phyloP scores from a whole-genome alignment of 2,113 vertebrate genomes.

The Podocnemis expansa region DNA sequence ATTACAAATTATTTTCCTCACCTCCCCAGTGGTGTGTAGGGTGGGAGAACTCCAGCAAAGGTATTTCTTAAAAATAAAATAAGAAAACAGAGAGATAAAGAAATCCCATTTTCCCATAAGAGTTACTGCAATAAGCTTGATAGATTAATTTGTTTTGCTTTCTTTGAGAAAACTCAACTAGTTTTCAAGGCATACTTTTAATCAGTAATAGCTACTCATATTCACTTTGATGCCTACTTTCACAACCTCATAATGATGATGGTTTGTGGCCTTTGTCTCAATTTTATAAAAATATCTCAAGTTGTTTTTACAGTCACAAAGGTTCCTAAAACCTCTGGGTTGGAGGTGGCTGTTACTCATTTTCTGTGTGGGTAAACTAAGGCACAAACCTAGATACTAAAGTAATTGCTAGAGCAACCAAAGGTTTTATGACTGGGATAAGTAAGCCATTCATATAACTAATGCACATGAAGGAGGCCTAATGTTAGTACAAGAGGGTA shows the following conservation, averaged over 20 bases:
- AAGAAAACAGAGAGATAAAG: background rate
- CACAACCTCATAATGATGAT: rapidly evolving
- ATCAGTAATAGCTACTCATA: background rate
- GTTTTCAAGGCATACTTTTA: background rate
- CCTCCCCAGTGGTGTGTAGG: background rate
- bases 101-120: background rate
- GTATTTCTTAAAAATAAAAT: background rate
- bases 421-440: background rate
- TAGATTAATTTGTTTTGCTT: background rate
- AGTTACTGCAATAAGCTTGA: background rate
- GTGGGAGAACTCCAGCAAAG: background rate
- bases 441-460: background rate
- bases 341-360: background rate
- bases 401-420: background rate
- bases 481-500: background rate
- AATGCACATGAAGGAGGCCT: background rate
- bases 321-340: background rate
- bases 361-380: background rate
- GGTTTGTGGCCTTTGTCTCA: background rate
- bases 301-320: background rate
- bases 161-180: background rate
- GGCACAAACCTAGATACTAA: background rate
- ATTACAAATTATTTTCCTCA: background rate
- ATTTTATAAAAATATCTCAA: background rate
- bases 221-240: background rate